phyloP scores from a whole-genome alignment of 2,888 invertebrate species.

The Adineta ricciae region DNA sequence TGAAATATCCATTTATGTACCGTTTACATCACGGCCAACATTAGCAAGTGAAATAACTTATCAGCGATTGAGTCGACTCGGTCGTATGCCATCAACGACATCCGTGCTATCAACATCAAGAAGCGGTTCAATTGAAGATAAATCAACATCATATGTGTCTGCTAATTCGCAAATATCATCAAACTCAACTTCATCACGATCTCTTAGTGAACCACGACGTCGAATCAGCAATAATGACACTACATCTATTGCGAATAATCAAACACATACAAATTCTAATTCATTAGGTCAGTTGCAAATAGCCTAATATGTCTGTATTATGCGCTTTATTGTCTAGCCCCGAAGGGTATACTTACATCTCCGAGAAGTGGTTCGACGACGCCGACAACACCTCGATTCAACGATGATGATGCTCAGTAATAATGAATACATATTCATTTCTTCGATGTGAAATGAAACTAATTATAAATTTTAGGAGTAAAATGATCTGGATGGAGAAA shows the following conservation, averaged over 20 bases:
- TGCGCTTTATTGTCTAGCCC: neutral
- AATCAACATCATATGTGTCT: neutral
- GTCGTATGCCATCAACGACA: conserved; percentile 1
- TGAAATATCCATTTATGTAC: neutral
- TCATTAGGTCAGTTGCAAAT: neutral
- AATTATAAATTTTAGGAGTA: neutral
- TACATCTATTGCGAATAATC: neutral
- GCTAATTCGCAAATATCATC: neutral
- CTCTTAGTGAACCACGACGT: conserved; percentile 27
- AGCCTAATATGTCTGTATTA: neutral
- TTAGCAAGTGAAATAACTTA: conserved; percentile 34
- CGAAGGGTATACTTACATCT: neutral
- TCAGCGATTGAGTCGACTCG: conserved; percentile 19
- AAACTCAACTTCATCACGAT: neutral
- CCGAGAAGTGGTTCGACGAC: conserved; percentile 10
- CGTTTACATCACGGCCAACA: conserved; percentile 29
- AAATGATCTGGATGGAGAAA: conserved; percentile 32
- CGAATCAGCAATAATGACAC: neutral
- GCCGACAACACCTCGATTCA: neutral
- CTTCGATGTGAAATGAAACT: neutral
- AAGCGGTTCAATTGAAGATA: conserved; percentile 17
- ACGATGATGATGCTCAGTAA: conserved; percentile 30
- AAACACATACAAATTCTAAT: neutral
- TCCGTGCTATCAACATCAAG: neutral
- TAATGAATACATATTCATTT: neutral